These are phyloP conservation scores for Lagopus leucura DNA, from an alignment of 2,113 vertebrate genomes.

Conservation along the genomic window DNA sequence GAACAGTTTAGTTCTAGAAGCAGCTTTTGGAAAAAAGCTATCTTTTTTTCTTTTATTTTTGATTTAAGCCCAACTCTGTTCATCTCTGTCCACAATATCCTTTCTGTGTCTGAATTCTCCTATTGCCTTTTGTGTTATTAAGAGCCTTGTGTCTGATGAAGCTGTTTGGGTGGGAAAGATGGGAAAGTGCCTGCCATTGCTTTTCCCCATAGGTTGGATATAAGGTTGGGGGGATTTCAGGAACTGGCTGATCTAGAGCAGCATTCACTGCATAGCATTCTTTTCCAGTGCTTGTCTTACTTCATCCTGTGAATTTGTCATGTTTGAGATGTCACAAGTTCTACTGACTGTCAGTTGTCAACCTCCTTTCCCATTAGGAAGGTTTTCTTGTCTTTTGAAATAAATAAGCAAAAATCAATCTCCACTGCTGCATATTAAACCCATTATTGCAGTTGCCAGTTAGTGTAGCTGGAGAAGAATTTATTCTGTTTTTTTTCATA, in stretches of 20 bases:
- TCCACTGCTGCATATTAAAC: not conserved
- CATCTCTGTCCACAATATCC: not conserved
- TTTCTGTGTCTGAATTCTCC: not conserved
- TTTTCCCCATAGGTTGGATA: conserved; percentile 26
- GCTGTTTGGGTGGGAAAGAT: conserved; percentile 1
- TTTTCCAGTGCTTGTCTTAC: not conserved
- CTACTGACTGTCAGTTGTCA: not conserved
- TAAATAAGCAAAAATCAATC: not conserved
- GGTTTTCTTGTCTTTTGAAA: not conserved
- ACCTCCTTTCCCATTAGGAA: not conserved
- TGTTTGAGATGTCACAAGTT: not conserved
- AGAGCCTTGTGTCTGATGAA: not conserved
- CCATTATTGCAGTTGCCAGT: not conserved
- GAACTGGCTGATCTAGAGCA: not conserved
- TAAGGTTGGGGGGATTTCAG: conserved; percentile 25
- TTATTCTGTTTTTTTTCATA: not conserved
- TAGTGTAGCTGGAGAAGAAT: not conserved
- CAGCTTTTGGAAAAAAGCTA: not conserved
- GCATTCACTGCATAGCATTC: not conserved
- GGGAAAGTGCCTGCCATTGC: not conserved
- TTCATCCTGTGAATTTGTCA: not conserved
- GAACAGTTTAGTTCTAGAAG: not conserved
- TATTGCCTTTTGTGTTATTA: not conserved
- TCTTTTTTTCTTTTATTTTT: not conserved
- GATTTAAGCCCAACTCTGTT: not conserved